These are phyloP conservation scores for Anoura caudifer DNA, from an alignment of 2,113 vertebrate genomes.

Conservation along the genomic window DNA sequence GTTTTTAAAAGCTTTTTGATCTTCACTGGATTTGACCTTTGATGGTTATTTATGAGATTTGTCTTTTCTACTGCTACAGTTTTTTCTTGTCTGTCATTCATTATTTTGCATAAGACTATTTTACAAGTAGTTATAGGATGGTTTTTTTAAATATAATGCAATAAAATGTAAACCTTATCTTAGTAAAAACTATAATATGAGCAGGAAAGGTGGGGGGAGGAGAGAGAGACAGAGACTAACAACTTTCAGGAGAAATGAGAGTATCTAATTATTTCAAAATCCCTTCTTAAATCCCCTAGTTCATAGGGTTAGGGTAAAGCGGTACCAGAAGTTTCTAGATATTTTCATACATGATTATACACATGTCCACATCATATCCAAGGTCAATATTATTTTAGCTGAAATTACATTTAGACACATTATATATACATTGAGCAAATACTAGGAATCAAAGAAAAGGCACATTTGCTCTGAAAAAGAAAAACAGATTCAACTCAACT, in stretches of 20 bases:
- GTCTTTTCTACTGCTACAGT: not conserved
- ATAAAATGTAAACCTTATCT: not conserved
- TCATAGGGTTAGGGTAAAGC: not conserved
- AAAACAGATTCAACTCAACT: not conserved
- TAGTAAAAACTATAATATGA: not conserved
- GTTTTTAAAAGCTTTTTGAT: slow-evolving; percentile 16
- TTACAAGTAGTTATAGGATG: not conserved
- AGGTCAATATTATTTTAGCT: not conserved
- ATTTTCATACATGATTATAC: not conserved
- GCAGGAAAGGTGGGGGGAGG: accelerated
- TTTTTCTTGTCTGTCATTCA: not conserved
- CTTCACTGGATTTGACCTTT: slow-evolving; percentile 42
- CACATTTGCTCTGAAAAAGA: not conserved
- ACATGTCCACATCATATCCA: not conserved
- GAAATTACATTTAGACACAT: slow-evolving; percentile 10
- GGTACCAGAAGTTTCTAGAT: not conserved
- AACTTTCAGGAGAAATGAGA: not conserved
- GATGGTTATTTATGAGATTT: slow-evolving; percentile 44
- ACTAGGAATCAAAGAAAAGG: not conserved
- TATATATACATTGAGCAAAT: not conserved
- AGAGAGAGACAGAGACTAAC: not conserved
- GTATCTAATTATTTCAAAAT: not conserved
- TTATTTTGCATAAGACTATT: not conserved
- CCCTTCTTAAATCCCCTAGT: not conserved
- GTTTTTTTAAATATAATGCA: not conserved